A percentile compares a stretch with the other conserved stretches of the same genome.
Evolutionary conservation across 1,140 invertebrate genomes (phyloP).

Genomic region (Drosophila ohnishii): DNA sequence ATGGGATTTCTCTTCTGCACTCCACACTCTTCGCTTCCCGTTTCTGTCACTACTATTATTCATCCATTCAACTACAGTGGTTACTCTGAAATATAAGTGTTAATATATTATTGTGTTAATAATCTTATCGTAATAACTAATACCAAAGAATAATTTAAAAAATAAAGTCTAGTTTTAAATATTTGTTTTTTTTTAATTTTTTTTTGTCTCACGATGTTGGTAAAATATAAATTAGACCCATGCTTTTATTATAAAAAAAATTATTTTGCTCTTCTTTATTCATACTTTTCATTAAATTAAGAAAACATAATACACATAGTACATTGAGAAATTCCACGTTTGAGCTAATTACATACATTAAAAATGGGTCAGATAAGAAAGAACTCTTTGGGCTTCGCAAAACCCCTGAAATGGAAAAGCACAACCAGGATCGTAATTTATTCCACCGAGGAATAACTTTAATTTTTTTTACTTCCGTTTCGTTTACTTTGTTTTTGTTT

Average conservation of each 20-base stretch:
- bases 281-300: background rate
- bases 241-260: background rate
- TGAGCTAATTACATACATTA: background rate
- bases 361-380: constrained; percentile 12
- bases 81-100: too few species aligned
- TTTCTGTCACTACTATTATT: background rate
- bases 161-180: background rate
- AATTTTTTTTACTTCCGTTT: background rate
- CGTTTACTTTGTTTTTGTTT: constrained; percentile 1
- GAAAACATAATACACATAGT: background rate
- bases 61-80: constrained; percentile 10
- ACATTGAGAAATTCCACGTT: background rate
- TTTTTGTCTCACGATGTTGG: too few species aligned
- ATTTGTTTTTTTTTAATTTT: background rate
- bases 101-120: too few species aligned
- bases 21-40: background rate
- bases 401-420: background rate
- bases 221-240: too few species aligned
- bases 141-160: background rate
- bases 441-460: background rate
- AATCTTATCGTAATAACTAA: background rate
- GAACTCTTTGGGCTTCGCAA: background rate
- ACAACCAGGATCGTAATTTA: constrained; percentile 7
- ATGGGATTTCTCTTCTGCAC: constrained; percentile 9
- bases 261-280: background rate